phyloP scores from a whole-genome alignment of 2,888 invertebrate genomes.

The Papilio gigon region DNA sequence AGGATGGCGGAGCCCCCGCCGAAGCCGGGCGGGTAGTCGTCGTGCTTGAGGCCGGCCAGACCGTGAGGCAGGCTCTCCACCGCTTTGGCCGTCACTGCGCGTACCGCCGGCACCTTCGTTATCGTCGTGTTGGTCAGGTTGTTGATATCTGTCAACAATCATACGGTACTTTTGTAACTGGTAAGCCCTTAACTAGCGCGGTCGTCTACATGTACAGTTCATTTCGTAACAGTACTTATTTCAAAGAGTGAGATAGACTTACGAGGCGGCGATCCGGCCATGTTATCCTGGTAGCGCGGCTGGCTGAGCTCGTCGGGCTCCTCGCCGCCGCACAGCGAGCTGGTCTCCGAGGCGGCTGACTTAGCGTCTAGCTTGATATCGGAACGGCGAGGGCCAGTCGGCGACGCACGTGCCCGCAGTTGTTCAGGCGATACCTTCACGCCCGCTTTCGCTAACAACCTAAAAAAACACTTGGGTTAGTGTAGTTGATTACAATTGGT shows the following conservation, averaged over 20 bases:
- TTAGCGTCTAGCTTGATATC: conserved; percentile 91
- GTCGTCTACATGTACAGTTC: background rate
- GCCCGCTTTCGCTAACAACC: conserved; percentile 92
- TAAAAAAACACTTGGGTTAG: conserved; percentile 49
- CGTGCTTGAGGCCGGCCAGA: conserved; percentile 84
- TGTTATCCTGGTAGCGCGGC: conserved; percentile 78
- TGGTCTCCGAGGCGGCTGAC: conserved; percentile 87
- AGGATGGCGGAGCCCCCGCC: conserved; percentile 89
- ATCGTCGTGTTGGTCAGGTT: conserved; percentile 85
- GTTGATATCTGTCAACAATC: conserved; percentile 67
- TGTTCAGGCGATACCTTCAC: conserved; percentile 93
- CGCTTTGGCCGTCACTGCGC: conserved; percentile 86
- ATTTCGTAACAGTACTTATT: background rate
- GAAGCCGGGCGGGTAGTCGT: conserved; percentile 86
- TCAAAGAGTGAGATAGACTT: conserved; percentile 56
- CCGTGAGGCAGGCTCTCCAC: conserved; percentile 84
- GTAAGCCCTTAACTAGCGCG: background rate
- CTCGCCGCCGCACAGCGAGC: conserved; percentile 89
- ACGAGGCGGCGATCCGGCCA: conserved; percentile 85
- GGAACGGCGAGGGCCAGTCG: conserved; percentile 90
- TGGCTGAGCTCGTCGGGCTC: conserved; percentile 93
- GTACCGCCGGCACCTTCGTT: conserved; percentile 84
- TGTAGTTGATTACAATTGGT: background rate
- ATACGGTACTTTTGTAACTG: background rate
- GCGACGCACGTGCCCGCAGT: conserved; percentile 91